Evolutionary conservation across 2,113 vertebrate genomes (phyloP).

Genomic region (Emydocephalus ijimae): DNA sequence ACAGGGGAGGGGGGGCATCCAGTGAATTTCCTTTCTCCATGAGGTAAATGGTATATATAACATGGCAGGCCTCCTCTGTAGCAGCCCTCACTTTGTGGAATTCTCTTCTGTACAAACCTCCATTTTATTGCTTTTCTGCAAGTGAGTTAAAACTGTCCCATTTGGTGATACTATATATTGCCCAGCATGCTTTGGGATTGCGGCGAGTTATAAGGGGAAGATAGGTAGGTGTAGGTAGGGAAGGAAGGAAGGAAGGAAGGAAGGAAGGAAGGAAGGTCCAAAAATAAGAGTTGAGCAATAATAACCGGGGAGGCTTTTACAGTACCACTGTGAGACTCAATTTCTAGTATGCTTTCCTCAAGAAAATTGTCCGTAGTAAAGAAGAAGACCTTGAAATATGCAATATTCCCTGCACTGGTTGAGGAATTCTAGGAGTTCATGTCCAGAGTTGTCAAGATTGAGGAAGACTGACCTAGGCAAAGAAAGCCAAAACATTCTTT

Average conservation of each 20-base stretch:
- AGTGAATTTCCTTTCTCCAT: background rate
- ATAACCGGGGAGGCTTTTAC: background rate
- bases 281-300: background rate
- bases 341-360: background rate
- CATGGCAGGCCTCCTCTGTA: background rate
- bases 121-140: background rate
- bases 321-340: background rate
- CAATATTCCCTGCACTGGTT: background rate
- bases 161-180: background rate
- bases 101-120: background rate
- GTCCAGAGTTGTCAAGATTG: background rate
- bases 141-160: background rate
- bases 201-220: background rate
- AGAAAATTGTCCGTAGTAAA: background rate
- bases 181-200: background rate
- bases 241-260: background rate
- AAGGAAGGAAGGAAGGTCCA: background rate
- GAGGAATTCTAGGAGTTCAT: background rate
- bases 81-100: background rate
- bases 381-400: background rate
- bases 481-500: background rate
- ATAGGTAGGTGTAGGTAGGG: background rate
- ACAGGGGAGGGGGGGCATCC: background rate
- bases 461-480: background rate
- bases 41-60: background rate